These are phyloP conservation scores for Arge pagana DNA, from an alignment of 2,888 invertebrate genomes.

Conservation along the genomic window DNA sequence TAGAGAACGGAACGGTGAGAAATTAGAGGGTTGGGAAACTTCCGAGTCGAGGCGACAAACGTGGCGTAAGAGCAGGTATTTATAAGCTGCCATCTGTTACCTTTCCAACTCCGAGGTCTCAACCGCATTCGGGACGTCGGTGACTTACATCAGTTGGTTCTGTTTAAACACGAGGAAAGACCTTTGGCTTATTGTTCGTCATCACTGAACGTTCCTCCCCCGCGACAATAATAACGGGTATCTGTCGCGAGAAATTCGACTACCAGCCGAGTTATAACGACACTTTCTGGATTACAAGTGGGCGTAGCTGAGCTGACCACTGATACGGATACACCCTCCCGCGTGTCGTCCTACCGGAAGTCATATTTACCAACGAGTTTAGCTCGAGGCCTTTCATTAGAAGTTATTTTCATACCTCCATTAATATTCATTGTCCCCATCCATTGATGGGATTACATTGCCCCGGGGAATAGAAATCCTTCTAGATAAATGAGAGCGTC, in stretches of 20 bases:
- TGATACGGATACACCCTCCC: constrained; percentile 1
- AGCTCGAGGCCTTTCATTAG: constrained; percentile 30
- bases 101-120: background rate
- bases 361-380: constrained; percentile 36
- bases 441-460: constrained; percentile 39
- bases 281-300: constrained; percentile 12
- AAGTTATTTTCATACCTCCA: constrained; percentile 32
- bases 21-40: constrained; percentile 8
- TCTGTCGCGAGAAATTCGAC: background rate
- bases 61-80: constrained; percentile 2
- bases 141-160: too few relatives aligned
- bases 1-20: constrained; percentile 7
- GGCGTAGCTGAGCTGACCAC: constrained; percentile 1
- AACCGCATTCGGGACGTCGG: too few relatives aligned
- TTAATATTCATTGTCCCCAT: constrained; percentile 46
- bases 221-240: background rate
- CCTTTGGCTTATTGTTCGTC: too few relatives aligned
- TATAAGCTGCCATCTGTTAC: constrained; percentile 2
- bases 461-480: too few relatives aligned
- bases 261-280: constrained; percentile 1
- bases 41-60: constrained; percentile 9
- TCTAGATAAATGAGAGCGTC: too few relatives aligned
- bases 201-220: background rate
- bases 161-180: too few relatives aligned
- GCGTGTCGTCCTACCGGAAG: constrained; percentile 1